Evolutionary conservation across 2,113 vertebrate species (phyloP).

Genomic region (Dasyurus viverrinus): DNA sequence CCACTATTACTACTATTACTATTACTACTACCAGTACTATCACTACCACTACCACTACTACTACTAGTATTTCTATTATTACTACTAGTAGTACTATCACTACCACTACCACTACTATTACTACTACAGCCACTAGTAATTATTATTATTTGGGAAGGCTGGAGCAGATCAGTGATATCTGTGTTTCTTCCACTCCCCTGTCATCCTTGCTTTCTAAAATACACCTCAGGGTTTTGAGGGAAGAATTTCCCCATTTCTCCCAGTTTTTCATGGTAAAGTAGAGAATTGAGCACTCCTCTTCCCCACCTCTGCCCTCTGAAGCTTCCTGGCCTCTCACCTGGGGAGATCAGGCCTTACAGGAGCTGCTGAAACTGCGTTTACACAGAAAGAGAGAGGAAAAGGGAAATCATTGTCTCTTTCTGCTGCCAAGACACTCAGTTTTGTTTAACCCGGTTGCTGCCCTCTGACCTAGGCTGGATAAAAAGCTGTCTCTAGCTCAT

Average conservation of each 20-base stretch:
- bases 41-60: no score
- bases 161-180: not conserved
- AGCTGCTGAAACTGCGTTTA: not conserved
- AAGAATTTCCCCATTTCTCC: not conserved
- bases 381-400: not conserved
- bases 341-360: not conserved
- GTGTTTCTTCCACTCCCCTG: not conserved
- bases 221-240: not conserved
- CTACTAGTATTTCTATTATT: no score
- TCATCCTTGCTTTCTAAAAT: not conserved
- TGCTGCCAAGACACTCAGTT: not conserved
- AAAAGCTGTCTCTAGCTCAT: not conserved
- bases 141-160: not conserved
- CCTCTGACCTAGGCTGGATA: not conserved
- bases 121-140: no score
- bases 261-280: not conserved
- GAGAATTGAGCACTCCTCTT: not conserved
- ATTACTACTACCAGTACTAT: no score
- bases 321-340: not conserved
- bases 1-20: no score
- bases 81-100: no score
- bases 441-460: not conserved
- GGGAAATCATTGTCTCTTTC: constrained; percentile 44
- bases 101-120: no score
- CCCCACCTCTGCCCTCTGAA: not conserved